Percentiles rank a stretch among this genome's conserved stretches.
Evolutionary conservation across 2,888 invertebrate species (phyloP).

Genomic region (Drosophila monieri): DNA sequence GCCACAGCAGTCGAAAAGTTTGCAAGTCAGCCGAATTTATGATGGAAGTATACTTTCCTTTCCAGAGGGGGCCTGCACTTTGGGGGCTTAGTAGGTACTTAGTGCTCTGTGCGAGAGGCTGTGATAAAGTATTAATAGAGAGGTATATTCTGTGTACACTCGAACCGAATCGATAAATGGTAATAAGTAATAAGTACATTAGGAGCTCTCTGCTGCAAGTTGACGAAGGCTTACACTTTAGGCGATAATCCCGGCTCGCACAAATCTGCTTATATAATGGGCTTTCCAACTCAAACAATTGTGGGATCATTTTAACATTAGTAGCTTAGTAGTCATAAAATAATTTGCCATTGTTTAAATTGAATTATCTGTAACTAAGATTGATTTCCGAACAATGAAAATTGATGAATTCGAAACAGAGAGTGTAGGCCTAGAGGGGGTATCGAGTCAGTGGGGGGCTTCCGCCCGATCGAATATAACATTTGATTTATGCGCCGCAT

Average conservation of each 20-base stretch:
- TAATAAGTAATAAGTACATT: background rate
- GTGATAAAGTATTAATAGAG: constrained; percentile 38
- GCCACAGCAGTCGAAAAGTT: constrained; percentile 37
- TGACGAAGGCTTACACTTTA: background rate
- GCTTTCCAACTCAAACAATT: background rate
- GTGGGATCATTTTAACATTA: background rate
- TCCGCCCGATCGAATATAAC: constrained; percentile 44
- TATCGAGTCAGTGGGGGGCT: constrained; percentile 13
- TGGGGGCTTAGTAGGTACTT: constrained; percentile 60
- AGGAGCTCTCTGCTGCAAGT: background rate
- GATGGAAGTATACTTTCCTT: constrained; percentile 56
- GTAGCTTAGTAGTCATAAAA: background rate
- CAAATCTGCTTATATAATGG: background rate
- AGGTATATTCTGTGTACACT: constrained; percentile 3
- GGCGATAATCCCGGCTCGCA: background rate
- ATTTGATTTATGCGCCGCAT: constrained; percentile 63
- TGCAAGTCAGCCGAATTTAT: constrained; percentile 66
- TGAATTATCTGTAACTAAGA: constrained; percentile 19
- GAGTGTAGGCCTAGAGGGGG: constrained; percentile 21
- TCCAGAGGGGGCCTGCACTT: constrained; percentile 36
- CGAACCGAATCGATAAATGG: constrained; percentile 22
- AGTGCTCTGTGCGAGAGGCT: constrained; percentile 28
- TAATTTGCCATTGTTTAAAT: constrained; percentile 1
- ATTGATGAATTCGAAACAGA: constrained; percentile 25
- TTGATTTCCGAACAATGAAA: constrained; percentile 13